phyloP scores from a whole-genome alignment of 2,797 vertebrate genomes.

The Acestrorhynchus altus region DNA sequence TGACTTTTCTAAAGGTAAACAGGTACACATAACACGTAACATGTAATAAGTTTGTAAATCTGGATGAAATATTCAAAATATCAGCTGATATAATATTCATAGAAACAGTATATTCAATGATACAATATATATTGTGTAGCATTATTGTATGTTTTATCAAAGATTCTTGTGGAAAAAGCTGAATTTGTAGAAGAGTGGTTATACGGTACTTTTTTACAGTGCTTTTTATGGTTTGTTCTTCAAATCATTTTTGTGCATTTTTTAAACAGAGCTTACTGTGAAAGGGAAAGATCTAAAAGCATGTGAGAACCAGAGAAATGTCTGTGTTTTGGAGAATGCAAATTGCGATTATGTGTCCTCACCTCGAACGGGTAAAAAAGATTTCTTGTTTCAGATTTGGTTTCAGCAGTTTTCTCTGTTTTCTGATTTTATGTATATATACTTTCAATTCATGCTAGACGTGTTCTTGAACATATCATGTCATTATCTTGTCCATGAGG shows the following conservation, averaged over 20 bases:
- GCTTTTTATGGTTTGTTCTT: background rate
- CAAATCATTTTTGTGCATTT: slow-evolving; percentile 9
- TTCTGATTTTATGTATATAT: background rate
- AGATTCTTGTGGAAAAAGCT: no score
- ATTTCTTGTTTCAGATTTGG: background rate
- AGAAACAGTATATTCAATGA: no score
- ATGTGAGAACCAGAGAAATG: slow-evolving; percentile 18
- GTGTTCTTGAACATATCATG: slow-evolving; percentile 52
- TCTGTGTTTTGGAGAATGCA: slow-evolving; percentile 35
- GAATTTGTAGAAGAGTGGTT: no score
- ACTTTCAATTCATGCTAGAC: slow-evolving; percentile 41
- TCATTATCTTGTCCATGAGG: slow-evolving; percentile 5
- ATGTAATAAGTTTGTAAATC: no score
- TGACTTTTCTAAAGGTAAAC: no score
- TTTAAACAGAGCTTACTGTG: slow-evolving; percentile 51
- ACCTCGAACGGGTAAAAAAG: slow-evolving; percentile 14
- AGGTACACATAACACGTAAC: no score
- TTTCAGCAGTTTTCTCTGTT: background rate
- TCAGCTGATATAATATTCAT: no score
- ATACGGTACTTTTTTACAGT: background rate
- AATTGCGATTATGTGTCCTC: slow-evolving; percentile 24
- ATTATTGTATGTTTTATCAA: no score
- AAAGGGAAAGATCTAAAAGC: slow-evolving; percentile 9
- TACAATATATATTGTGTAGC: no score
- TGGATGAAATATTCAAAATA: no score